Base-by-base conservation (phyloP, 1,140 invertebrate species). In the Drosophila parvula region DNA sequence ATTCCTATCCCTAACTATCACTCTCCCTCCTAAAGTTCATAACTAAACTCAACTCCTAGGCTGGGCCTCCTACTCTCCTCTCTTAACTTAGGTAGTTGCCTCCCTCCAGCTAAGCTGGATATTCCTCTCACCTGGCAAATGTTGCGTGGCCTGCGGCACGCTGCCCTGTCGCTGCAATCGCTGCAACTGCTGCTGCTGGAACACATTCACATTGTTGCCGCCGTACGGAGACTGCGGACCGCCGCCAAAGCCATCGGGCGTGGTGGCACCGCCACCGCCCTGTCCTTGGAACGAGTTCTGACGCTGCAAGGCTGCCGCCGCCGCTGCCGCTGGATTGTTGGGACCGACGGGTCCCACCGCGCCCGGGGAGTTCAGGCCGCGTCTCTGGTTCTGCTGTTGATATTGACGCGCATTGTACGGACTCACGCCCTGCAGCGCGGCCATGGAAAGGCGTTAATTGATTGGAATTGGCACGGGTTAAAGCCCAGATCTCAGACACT, bases 111-210 rank as follows among this genome's bases (percentile, higher is more conserved):
- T 55, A 1, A 10, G 51, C 50, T 53, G 50, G n/a, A 9, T 4
- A 22, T 30, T 7, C 22, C 22, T 22, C 91, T 92, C 93, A 95
- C 95, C 95, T 94, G 95, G 94, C 92, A 95, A 92, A 91, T 95
- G 95, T 74, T 94, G 95, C 41, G 94, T 95, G 47, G 95, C 93
- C 65, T 94, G 94, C 14, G 95, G 94, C 44, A 94, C 94, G 81
- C 94, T 95, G 43, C 94, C 94, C 61, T 95, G 93, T 50, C 95
- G 94, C 82, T 95, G 95, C 67, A 95, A 89, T 68, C 95, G 94
- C 93, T 90, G 94, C 82, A 90, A 91, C 84, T 88, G 88, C 60
- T 90, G 85, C 60, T 90, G 89, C 78, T 89, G 84, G 64, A 91
- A 91, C 55, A 78, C 74, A 38, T 78, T 91, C 22, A 64, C 65